These are phyloP conservation scores for Oenanthe oenanthe DNA, from an alignment of 2,113 vertebrate genomes.

Conservation along the genomic window DNA sequence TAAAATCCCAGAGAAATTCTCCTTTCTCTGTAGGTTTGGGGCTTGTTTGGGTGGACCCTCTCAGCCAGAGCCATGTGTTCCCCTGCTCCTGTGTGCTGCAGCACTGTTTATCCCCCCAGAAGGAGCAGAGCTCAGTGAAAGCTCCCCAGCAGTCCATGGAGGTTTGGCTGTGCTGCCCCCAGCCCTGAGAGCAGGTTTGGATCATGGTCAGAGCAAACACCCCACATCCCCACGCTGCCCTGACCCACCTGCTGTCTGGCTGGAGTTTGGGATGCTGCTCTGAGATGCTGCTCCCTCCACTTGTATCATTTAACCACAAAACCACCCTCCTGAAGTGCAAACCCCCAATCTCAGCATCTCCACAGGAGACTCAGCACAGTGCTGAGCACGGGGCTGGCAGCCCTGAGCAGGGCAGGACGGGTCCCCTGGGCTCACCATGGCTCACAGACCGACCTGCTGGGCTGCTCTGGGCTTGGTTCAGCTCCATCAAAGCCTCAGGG, in stretches of 20 bases:
- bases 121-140: not conserved
- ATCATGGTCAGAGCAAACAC: not conserved
- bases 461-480: not conserved
- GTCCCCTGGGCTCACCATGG: rapidly evolving
- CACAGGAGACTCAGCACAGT: not conserved
- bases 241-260: not conserved
- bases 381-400: rapidly evolving
- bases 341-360: rapidly evolving
- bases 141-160: rapidly evolving
- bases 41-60: not conserved
- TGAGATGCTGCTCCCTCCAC: not conserved
- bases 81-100: not conserved
- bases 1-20: not conserved
- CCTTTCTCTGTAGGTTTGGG: not conserved
- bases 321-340: not conserved
- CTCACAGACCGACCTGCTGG: not conserved
- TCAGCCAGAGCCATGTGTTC: rapidly evolving
- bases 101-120: not conserved
- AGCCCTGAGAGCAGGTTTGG: not conserved
- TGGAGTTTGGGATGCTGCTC: not conserved
- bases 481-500: not conserved
- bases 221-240: rapidly evolving
- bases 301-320: not conserved
- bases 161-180: not conserved
- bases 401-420: not conserved